Conservation (phyloP, 2,797 vertebrate genomes). For the Acanthurus leucopareius region DNA sequence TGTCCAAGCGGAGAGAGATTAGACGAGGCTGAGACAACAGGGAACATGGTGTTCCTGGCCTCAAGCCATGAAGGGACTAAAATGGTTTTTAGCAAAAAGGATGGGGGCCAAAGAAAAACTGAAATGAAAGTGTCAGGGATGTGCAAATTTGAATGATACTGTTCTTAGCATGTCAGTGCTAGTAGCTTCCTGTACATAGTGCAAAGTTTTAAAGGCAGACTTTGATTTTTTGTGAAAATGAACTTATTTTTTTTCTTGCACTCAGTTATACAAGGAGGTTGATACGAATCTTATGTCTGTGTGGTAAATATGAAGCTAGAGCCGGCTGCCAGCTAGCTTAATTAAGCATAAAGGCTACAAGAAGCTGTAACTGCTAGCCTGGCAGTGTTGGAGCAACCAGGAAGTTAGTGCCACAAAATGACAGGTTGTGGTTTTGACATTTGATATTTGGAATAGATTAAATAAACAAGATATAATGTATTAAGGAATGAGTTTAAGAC, state of each 20-base stretch:
- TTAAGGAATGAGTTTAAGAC: not conserved
- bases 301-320: not conserved
- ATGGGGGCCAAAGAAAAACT: slow-evolving; percentile 15
- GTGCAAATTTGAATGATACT: not conserved
- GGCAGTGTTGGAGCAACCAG: not conserved
- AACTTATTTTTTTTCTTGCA: too few species aligned
- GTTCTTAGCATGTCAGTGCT: not conserved
- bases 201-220: not conserved
- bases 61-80: slow-evolving; percentile 28
- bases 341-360: not conserved
- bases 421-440: not conserved
- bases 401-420: not conserved
- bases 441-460: not conserved
- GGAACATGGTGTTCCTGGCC: slow-evolving; percentile 54
- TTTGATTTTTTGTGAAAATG: slow-evolving; percentile 1
- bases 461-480: too few species aligned
- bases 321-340: not conserved
- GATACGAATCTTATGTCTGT: not conserved
- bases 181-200: not conserved
- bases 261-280: too few species aligned
- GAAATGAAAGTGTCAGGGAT: not conserved
- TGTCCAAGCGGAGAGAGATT: slow-evolving; percentile 61
- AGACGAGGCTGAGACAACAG: slow-evolving; percentile 42
- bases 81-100: slow-evolving; percentile 23
- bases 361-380: too few species aligned